Conservation (phyloP, 2,797 vertebrate species). For the Clarias platycephalus region DNA sequence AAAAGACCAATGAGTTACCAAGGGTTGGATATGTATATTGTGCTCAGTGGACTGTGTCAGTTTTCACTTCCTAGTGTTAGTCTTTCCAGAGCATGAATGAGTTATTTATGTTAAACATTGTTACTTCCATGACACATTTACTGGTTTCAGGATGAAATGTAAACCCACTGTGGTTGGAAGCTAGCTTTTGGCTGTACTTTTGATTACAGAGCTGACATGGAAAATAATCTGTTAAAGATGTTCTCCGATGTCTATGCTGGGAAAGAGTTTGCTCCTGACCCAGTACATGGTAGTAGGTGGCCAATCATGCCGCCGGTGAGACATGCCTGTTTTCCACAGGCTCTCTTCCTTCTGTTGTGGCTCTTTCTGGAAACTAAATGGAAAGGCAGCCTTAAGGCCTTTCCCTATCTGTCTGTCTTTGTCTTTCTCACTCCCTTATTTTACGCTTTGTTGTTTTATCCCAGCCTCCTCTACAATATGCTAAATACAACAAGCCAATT, state of each 20-base stretch:
- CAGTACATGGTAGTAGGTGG: constrained; percentile 56
- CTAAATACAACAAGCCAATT: constrained; percentile 59
- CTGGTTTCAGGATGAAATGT: constrained; percentile 43
- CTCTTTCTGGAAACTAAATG: constrained; percentile 64
- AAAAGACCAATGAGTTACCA: neutral
- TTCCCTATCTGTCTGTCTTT: constrained; percentile 44
- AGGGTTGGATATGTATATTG: constrained; percentile 4
- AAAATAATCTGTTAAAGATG: constrained; percentile 58
- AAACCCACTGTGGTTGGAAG: constrained; percentile 39
- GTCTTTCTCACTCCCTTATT: constrained; percentile 29
- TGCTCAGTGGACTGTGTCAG: constrained; percentile 23
- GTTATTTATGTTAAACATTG: constrained; percentile 39
- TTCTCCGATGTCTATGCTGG: constrained; percentile 47
- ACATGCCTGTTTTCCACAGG: constrained; percentile 76
- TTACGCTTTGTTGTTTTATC: constrained; percentile 34
- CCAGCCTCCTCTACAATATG: constrained; percentile 42
- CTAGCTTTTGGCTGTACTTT: constrained; percentile 44
- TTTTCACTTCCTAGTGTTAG: constrained; percentile 11
- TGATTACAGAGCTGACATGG: constrained; percentile 47
- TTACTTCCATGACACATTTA: constrained; percentile 33
- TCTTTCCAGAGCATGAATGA: constrained; percentile 5
- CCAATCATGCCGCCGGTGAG: constrained; percentile 66
- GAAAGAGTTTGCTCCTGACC: constrained; percentile 51
- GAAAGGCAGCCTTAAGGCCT: constrained; percentile 62
- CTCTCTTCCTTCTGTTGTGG: constrained; percentile 63